Evolutionary conservation across 2,113 vertebrate genomes (phyloP).

Genomic region (Catagonus wagneri): DNA sequence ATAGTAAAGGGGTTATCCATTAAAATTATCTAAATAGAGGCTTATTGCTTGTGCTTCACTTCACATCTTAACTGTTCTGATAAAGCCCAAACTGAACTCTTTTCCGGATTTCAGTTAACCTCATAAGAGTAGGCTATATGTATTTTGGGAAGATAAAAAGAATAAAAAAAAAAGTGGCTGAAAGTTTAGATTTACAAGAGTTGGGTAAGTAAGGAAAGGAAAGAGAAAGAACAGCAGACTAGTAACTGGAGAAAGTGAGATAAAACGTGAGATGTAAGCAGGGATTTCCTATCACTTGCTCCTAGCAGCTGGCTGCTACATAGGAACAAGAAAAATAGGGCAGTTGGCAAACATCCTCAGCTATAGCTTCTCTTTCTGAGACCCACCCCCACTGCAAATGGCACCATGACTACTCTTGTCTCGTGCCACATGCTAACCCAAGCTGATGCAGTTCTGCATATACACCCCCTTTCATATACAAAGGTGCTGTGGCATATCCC

Average conservation of each 20-base stretch:
- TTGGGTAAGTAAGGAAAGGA: not conserved
- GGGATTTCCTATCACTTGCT: conserved; percentile 20
- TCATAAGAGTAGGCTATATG: not conserved
- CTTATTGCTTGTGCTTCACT: not conserved
- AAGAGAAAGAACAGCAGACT: not conserved
- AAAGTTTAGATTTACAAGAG: not conserved
- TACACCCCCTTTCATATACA: not conserved
- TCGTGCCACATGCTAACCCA: not conserved
- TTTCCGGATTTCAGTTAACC: not conserved
- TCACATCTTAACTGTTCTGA: not conserved
- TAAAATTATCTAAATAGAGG: not conserved
- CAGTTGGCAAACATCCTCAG: not conserved
- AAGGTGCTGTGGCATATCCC: not conserved
- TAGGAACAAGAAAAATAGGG: not conserved
- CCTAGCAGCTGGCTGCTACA: not conserved
- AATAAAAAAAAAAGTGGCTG: not conserved
- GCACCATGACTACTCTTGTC: not conserved
- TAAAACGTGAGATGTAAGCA: not conserved
- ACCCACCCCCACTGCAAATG: not conserved
- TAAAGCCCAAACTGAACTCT: not conserved
- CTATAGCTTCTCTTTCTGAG: not conserved
- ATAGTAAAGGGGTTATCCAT: not conserved
- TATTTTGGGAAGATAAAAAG: not conserved
- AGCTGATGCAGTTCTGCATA: not conserved
- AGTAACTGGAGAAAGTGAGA: not conserved